phyloP scores from a whole-genome alignment of 2,888 invertebrate genomes.

The Blastobasis adustella region DNA sequence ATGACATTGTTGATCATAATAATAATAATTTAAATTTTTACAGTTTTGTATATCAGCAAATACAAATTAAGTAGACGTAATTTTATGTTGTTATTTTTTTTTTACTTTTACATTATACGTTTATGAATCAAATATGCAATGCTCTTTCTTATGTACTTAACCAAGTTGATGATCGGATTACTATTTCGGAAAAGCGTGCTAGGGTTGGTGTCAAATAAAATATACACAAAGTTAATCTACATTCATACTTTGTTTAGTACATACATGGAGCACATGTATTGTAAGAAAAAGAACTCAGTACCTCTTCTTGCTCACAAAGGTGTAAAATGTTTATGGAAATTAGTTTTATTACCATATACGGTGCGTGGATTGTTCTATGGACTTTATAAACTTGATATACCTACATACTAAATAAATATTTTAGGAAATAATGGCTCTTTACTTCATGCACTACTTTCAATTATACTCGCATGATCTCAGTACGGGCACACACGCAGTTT shows the following conservation, averaged over 20 bases:
- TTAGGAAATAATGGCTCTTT: constrained; percentile 30
- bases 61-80: constrained; percentile 17
- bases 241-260: constrained; percentile 26
- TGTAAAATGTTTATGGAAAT: constrained; percentile 22
- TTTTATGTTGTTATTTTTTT: constrained; percentile 27
- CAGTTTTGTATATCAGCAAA: constrained; percentile 20
- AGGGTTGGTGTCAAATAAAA: too few relatives aligned
- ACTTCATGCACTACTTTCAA: not conserved
- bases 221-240: too few relatives aligned
- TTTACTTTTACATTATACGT: constrained; percentile 13
- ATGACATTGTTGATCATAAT: constrained; percentile 16
- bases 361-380: constrained; percentile 55
- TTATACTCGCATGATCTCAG: too few relatives aligned
- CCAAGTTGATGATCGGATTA: too few relatives aligned
- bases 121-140: too few relatives aligned
- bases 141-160: too few relatives aligned
- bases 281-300: constrained; percentile 18
- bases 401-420: constrained; percentile 41
- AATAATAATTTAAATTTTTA: constrained; percentile 19
- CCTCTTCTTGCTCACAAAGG: too few relatives aligned
- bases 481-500: too few relatives aligned
- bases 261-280: constrained; percentile 28
- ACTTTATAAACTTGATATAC: constrained; percentile 34
- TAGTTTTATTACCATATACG: constrained; percentile 31
- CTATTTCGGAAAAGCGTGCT: too few relatives aligned